Base-by-base conservation (phyloP, 2,888 invertebrate genomes). In the Polietes domitor region DNA sequence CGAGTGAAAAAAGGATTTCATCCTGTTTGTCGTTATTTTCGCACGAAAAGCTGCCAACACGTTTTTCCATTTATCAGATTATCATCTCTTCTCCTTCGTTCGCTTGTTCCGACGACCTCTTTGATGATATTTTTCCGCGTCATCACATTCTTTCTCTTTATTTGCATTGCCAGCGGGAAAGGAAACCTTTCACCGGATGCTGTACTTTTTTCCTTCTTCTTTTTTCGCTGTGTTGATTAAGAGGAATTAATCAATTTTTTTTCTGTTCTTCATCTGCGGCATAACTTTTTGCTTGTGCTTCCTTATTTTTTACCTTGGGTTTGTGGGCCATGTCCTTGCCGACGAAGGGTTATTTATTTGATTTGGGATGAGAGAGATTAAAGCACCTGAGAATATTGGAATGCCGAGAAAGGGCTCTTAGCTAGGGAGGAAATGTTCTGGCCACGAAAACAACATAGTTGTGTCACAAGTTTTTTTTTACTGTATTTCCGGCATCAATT, bases 191-290 rank as follows among this genome's bases (percentile, higher is more conserved):
- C 21, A 24, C 17, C 70, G 70, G 17, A 70, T 70, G 47, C 50
- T 70, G 15, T 63, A 43, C 24, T 50, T 77, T 78, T 81, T 65
- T 80, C 78, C n/a, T n/a, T n/a, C n/a, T n/a, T n/a, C n/a, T n/a
- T n/a, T n/a, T n/a, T n/a, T n/a, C n/a, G n/a, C 85, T 83, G 47
- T 61, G 53, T 71, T 82, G 80, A 82, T 80, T 78, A 76, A 63
- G 55, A 76, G 47, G 75, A 84, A 85, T 87, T 88, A 87, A 87
- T 86, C 86, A 86, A 85, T 85, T 87, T 86, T 65, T 76, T 65
- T 21, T 21, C 43, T 43, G 12, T 5, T n/a, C 32, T n/a, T 32
- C 32, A 9, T 12, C 47, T 47, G n/a, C n/a, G 47, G 47, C 47
- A 12, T 47, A 32, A 32, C n/a, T n/a, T 47, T 47, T 47, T 47